A percentile compares a stretch with the other conserved stretches of the same genome.
Conservation (phyloP, 2,113 vertebrate species). For the Alectura lathami region DNA sequence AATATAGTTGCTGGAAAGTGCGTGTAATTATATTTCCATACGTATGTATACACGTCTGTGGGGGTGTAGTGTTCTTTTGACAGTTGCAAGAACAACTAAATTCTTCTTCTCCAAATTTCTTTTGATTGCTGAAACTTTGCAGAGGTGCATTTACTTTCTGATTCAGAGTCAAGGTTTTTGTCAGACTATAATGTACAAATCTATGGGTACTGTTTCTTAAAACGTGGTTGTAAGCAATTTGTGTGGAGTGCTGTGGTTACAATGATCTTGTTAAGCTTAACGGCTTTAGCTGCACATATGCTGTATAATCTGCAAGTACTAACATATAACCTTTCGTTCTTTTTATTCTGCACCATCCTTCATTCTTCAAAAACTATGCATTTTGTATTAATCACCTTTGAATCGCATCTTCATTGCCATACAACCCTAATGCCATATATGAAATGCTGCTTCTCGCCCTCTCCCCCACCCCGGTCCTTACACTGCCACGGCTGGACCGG, state of each 20-base stretch:
- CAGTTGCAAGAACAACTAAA: background rate
- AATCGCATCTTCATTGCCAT: slow-evolving; percentile 73
- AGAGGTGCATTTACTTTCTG: background rate
- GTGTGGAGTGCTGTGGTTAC: slow-evolving; percentile 1
- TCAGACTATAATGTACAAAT: background rate
- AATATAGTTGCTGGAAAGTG: background rate
- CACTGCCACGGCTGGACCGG: slow-evolving; percentile 64
- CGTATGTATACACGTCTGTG: background rate
- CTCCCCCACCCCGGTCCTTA: slow-evolving; percentile 58
- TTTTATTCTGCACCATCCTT: slow-evolving; percentile 77
- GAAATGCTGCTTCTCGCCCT: slow-evolving; percentile 71
- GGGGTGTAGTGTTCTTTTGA: background rate
- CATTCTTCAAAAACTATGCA: slow-evolving; percentile 65
- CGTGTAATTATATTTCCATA: background rate
- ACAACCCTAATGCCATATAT: slow-evolving; percentile 65
- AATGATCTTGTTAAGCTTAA: slow-evolving; percentile 45
- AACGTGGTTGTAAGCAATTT: background rate
- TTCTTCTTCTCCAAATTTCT: background rate
- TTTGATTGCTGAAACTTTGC: background rate
- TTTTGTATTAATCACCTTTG: slow-evolving; percentile 73
- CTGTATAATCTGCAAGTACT: slow-evolving; percentile 79
- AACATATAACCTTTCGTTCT: slow-evolving; percentile 81
- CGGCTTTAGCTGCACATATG: slow-evolving; percentile 77
- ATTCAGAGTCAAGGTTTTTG: background rate
- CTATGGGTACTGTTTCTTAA: slow-evolving; percentile 59